A percentile compares a stretch with the other conserved stretches of the same genome.
These are phyloP conservation scores for Rhabdornis inornatus DNA, from an alignment of 2,113 vertebrate species.

Conservation along the genomic window DNA sequence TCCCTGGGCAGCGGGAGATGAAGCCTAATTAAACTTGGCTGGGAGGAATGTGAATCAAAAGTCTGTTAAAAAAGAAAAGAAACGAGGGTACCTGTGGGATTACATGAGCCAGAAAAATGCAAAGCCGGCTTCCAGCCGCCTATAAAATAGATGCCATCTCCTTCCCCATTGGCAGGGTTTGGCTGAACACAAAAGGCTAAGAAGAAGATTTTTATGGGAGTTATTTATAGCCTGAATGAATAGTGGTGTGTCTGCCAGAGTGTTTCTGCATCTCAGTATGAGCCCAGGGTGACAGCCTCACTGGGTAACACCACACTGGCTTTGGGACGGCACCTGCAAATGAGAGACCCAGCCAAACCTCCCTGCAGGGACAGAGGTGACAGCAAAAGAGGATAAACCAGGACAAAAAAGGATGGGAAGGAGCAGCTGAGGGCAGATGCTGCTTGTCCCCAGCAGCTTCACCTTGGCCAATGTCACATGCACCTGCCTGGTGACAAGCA, in stretches of 20 bases:
- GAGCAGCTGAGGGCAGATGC: neutral
- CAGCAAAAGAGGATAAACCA: neutral
- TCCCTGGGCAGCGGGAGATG: neutral
- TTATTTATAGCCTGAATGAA: constrained; percentile 36
- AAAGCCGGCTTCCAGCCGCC: constrained; percentile 23
- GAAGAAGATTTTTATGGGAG: constrained; percentile 33
- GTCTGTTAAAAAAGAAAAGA: constrained; percentile 36
- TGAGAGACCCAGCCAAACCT: neutral
- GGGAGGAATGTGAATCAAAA: constrained; percentile 48
- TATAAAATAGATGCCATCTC: constrained; percentile 50
- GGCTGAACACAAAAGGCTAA: constrained; percentile 13
- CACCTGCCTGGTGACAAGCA: neutral
- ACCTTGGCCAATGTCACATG: neutral
- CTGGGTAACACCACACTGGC: fast-evolving
- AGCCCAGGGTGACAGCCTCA: neutral
- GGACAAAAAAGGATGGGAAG: neutral
- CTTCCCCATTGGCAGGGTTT: constrained; percentile 33
- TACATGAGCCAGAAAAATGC: constrained; percentile 4
- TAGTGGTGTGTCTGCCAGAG: neutral
- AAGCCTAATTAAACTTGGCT: constrained; percentile 49
- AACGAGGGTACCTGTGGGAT: constrained; percentile 40
- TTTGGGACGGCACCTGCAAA: neutral
- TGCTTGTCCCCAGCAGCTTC: neutral
- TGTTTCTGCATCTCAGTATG: neutral
- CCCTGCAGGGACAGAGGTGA: neutral